Conservation (phyloP, 2,888 invertebrate genomes). For the Pediacus dermestoides region DNA sequence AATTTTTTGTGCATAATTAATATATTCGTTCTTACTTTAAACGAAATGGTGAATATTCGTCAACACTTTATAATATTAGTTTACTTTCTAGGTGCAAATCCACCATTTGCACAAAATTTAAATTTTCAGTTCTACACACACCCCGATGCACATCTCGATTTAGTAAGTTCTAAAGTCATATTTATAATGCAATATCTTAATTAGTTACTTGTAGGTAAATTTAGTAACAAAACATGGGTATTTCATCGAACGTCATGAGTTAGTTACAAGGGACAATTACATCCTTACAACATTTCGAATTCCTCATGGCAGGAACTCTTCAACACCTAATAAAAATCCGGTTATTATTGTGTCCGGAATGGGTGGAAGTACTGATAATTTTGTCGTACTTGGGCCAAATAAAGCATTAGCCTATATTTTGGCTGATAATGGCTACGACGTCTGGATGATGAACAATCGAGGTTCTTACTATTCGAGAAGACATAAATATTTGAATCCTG, state of each 20-base stretch:
- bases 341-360: neutral
- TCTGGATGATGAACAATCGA: conserved; percentile 5
- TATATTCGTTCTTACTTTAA: too few relatives aligned
- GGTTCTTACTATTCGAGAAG: neutral
- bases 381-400: neutral
- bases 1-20: too few relatives aligned
- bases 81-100: too few relatives aligned
- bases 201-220: neutral
- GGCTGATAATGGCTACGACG: conserved; percentile 7
- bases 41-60: too few relatives aligned
- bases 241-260: neutral
- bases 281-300: conserved; percentile 2
- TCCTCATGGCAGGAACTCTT: conserved; percentile 4
- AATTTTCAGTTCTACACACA: neutral
- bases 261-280: conserved; percentile 7
- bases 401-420: conserved; percentile 1
- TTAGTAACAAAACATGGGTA: conserved; percentile 2
- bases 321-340: neutral
- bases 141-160: neutral
- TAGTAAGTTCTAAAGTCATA: neutral
- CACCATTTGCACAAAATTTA: conserved; percentile 1
- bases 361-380: neutral
- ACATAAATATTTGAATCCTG: neutral
- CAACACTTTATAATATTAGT: too few relatives aligned
- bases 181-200: neutral